These are phyloP conservation scores for Liasis olivaceus DNA, from an alignment of 2,797 vertebrate species.

Conservation along the genomic window DNA sequence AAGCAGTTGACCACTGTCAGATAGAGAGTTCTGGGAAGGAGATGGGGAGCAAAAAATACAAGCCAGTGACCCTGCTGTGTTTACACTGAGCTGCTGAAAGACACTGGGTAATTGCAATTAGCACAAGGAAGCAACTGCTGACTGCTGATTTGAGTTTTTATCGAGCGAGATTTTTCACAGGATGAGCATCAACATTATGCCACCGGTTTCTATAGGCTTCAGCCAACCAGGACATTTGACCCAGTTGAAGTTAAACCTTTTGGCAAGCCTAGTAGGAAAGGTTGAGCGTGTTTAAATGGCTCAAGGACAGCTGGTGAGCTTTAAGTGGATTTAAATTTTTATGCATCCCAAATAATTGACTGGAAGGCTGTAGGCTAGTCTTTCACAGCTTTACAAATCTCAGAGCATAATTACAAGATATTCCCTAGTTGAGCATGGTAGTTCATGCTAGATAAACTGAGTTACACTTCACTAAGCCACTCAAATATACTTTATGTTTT, in stretches of 20 bases:
- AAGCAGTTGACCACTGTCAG: conserved; percentile 48
- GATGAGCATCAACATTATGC: background rate
- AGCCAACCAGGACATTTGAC: background rate
- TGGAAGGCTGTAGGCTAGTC: background rate
- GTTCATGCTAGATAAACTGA: background rate
- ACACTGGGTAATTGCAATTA: conserved; percentile 71
- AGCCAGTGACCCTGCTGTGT: conserved; percentile 70
- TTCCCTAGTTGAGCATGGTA: too few species aligned
- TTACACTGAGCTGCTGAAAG: conserved; percentile 63
- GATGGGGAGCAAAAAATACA: conserved; percentile 61
- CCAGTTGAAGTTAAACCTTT: conserved; percentile 35
- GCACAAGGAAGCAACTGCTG: conserved; percentile 43
- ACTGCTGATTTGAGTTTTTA: conserved; percentile 47
- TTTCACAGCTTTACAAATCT: too few species aligned
- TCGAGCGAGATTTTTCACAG: conserved; percentile 23
- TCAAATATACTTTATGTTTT: background rate
- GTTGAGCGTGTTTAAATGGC: background rate
- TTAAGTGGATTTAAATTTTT: background rate
- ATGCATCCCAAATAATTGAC: background rate
- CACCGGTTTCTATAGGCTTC: background rate
- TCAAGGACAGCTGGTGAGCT: background rate
- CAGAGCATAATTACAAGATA: too few species aligned
- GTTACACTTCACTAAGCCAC: background rate
- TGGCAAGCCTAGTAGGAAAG: background rate
- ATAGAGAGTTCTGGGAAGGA: conserved; percentile 63